Evolutionary conservation across 2,797 vertebrate species (phyloP), one percentile per base, ranked within the genome.

Genomic region (Coilia nasus): DNA sequence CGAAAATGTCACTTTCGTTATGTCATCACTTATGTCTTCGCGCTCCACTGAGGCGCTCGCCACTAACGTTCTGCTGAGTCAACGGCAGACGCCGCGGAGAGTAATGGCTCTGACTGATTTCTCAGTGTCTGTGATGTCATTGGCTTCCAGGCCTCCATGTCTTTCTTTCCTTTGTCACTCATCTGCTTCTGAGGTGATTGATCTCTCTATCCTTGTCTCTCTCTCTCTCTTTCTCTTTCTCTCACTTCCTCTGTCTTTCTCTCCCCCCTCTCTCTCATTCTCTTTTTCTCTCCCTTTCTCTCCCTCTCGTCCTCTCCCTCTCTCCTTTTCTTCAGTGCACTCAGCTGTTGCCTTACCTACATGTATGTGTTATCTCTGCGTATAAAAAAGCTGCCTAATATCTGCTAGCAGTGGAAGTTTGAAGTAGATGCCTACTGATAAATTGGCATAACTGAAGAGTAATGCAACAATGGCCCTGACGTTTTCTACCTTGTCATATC

Each of bases 1-100:
- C 15, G 67, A 15, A 14, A 75, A 75, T 41, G 67, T 75, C 67
- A 75, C 67, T 75, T 75, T 75, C 17, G 31, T 75, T 75, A 75
- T 75, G 67, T 75, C 67, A 75, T 75, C 67, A 17, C 67, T 75
- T 11, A 6, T 41, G 19, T 2, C 21, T 25, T 15, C 64, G 3
- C 25, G 28, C 2, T 15, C 28, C 31, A 11, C 35, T 31, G 7
- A 35, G 64, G 28, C 57, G 0, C 17, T 59, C 50, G 57, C 14
- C 57, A 6, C 17, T 17, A 17, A 75, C 35, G 1, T 41, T 41
- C 31, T 41, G 81, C 60, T 64, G 84, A 60, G 83, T 60, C 67
- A 60, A 75, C 35, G 0, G 17, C 46, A 47, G 41, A 67, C n/a
- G 31, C 62, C 82, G 17, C 14, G 17, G 67, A 75, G 14, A 75